Conservation (phyloP, 2,797 vertebrate genomes). For the Phataginus tetradactyla region DNA sequence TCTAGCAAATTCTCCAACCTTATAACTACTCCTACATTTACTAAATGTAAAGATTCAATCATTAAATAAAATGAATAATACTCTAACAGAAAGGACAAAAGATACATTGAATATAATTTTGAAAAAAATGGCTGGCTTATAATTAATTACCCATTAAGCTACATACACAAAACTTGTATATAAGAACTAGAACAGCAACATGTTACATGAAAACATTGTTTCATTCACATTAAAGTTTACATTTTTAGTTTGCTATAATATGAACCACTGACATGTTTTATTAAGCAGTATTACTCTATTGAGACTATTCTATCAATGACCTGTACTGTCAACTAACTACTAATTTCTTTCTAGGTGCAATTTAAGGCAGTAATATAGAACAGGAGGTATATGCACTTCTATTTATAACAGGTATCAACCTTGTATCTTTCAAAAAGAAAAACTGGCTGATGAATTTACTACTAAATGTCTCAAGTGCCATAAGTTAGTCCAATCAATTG, state of each 20-base stretch:
- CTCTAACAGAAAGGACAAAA: slow-evolving; percentile 9
- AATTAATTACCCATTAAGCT: background rate
- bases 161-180: slow-evolving; percentile 24
- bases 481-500: background rate
- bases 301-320: slow-evolving; percentile 5
- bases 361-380: slow-evolving; percentile 28
- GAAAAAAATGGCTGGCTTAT: background rate
- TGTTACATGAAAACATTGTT: background rate
- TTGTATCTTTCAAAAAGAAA: slow-evolving; percentile 56
- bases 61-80: slow-evolving; percentile 41
- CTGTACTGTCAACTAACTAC: background rate
- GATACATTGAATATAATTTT: slow-evolving; percentile 28
- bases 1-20: background rate
- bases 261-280: background rate
- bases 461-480: background rate
- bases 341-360: slow-evolving; percentile 25
- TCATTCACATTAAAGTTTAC: slow-evolving; percentile 36
- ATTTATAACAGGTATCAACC: background rate
- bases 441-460: slow-evolving; percentile 29
- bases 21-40: slow-evolving; percentile 11
- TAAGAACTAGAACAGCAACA: slow-evolving; percentile 5
- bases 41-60: slow-evolving; percentile 34
- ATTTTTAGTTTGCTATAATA: slow-evolving; percentile 14
- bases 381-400: background rate
- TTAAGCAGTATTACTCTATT: slow-evolving; percentile 4